Evolutionary conservation across 1,140 invertebrate genomes (phyloP).

Genomic region (Samia ricini): DNA sequence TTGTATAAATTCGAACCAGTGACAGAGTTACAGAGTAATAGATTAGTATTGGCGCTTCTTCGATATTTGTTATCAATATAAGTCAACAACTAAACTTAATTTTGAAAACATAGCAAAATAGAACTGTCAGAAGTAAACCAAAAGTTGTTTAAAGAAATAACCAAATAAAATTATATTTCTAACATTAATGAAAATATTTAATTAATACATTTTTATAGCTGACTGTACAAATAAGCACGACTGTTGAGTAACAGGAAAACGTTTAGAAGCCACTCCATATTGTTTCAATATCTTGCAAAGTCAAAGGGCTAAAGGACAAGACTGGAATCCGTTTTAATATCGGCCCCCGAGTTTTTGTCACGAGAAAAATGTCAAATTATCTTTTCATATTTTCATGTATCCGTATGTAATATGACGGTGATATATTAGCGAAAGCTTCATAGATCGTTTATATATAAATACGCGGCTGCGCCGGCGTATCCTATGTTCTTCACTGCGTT

Average conservation of each 20-base stretch:
- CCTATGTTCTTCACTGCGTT: too few relatives aligned
- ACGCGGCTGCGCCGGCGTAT: too few relatives aligned
- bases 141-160: too few relatives aligned
- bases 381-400: constrained; percentile 2
- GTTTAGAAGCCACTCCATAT: constrained; percentile 6
- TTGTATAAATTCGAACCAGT: too few relatives aligned
- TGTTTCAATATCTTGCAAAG: neutral
- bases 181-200: too few relatives aligned
- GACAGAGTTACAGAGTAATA: too few relatives aligned
- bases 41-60: too few relatives aligned
- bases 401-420: neutral
- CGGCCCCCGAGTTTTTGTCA: neutral
- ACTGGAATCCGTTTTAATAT: constrained; percentile 9
- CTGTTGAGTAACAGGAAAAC: neutral
- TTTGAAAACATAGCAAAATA: too few relatives aligned
- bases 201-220: neutral
- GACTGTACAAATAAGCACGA: neutral
- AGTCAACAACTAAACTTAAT: too few relatives aligned
- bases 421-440: neutral
- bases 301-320: neutral
- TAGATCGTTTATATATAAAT: neutral
- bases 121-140: too few relatives aligned
- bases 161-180: too few relatives aligned
- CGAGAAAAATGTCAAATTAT: constrained; percentile 7
- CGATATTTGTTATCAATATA: too few relatives aligned